These are phyloP conservation scores for Dendrocincla tyrannina DNA, from an alignment of 2,797 vertebrate species.

Conservation along the genomic window DNA sequence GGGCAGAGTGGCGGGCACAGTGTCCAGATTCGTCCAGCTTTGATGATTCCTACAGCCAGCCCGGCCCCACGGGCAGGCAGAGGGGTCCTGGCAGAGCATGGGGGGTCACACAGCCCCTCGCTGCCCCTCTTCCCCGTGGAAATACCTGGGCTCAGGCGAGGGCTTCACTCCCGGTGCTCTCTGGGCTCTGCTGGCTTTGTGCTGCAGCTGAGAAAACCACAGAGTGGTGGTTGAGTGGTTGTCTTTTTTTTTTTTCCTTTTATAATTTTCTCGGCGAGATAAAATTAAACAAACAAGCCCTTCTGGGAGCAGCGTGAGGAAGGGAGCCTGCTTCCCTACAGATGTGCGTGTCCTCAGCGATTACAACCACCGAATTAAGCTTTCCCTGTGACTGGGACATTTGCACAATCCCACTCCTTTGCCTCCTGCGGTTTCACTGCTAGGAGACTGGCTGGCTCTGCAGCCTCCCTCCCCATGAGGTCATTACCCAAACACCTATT, in stretches of 20 bases:
- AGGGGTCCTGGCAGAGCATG: neutral
- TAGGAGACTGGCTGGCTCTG: neutral
- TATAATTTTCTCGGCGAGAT: slow-evolving; percentile 51
- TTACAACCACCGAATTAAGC: slow-evolving; percentile 4
- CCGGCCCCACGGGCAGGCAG: neutral
- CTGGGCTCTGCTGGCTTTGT: neutral
- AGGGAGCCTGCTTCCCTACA: slow-evolving; percentile 52
- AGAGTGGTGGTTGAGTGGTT: neutral
- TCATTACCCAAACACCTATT: slow-evolving; percentile 37
- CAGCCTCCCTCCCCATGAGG: slow-evolving; percentile 11
- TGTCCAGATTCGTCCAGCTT: neutral
- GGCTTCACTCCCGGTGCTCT: neutral
- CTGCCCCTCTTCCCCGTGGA: slow-evolving; percentile 1
- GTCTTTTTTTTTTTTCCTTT: neutral
- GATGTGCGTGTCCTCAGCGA: slow-evolving; percentile 44
- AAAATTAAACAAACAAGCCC: slow-evolving; percentile 62
- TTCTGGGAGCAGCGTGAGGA: slow-evolving; percentile 35
- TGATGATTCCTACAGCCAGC: neutral
- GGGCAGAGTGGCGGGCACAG: neutral
- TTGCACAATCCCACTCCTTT: neutral
- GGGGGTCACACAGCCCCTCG: neutral
- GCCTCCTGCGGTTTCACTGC: neutral
- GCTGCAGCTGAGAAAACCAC: slow-evolving; percentile 56
- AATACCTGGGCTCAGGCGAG: slow-evolving; percentile 35
- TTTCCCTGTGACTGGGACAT: slow-evolving; percentile 32